Base-by-base conservation (phyloP, 30 jellyfish, hydroid and myxozoan genomes). In the Hydractinia symbiolongicarpus region DNA sequence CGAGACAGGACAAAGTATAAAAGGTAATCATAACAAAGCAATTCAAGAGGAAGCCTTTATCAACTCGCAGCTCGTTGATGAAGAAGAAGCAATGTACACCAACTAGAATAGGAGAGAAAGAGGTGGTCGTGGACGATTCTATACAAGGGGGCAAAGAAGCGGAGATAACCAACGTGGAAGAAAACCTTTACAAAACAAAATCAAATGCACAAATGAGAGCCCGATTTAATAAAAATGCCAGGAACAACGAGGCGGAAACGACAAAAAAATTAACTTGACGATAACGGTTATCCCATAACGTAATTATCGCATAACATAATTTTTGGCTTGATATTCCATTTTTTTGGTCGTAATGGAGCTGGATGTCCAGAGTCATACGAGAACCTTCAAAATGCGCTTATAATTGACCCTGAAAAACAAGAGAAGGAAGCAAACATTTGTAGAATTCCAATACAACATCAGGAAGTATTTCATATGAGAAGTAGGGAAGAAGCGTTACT, bases 401-500 rank as follows among this genome's bases (percentile, higher is more conserved):
- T 55, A 44, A 54, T 78, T 5, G 83, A n/a, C 7, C 16, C 5
- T 5, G 83, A 75, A 75, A 75, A 55, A 8, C 6, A 5, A 54
- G 83, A 75, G 5, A 17, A 70, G 14, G 79, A 17, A 70, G 67
- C 79, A 50, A 70, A 70, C 67, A 70, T 70, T 5, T 70, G 79
- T 70, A 57, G 49, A 54, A 70, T 70, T 17, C 79, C 79, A 14
- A 70, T 70, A 7, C 5, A 70, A 14, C 79, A 70, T 50, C 57
- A 70, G 49, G 79, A 70, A 70, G 68, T 70, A 70, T 75, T 75
- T 16, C 83, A 75, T 50, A 55, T 73, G 77, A 6, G 77, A 6
- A 75, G 83, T 78, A 75, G 83, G 9, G 83, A 75, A 75, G 83
- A 75, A 6, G 83, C 79, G 5, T 57, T 70, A 8, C 67, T 70